Evolutionary conservation across 2,888 invertebrate genomes (phyloP).

Genomic region (Pterostichus niger): DNA sequence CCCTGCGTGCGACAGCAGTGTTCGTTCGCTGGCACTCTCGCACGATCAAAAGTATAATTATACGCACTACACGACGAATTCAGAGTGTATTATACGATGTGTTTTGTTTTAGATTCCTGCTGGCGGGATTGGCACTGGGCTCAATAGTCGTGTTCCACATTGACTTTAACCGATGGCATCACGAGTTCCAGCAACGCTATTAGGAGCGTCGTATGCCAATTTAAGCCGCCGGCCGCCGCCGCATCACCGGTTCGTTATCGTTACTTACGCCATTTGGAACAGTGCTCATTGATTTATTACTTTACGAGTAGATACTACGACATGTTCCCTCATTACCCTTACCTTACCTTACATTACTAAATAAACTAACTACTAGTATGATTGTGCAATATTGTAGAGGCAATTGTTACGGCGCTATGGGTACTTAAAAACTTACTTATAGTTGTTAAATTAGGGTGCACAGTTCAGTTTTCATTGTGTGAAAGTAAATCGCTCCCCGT

Average conservation of each 20-base stretch:
- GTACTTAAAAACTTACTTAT: slow-evolving; percentile 43
- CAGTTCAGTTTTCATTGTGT: slow-evolving; percentile 64
- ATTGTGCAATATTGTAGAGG: slow-evolving; percentile 67
- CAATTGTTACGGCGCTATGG: slow-evolving; percentile 66
- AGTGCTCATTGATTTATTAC: slow-evolving; percentile 60
- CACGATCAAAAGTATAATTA: slow-evolving; percentile 96
- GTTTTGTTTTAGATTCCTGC: slow-evolving; percentile 86
- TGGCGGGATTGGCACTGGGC: slow-evolving; percentile 98
- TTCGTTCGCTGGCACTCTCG: slow-evolving; percentile 95
- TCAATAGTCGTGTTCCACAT: slow-evolving; percentile 99
- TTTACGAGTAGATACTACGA: slow-evolving; percentile 53
- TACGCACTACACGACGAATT: not conserved
- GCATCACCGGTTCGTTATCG: slow-evolving; percentile 45
- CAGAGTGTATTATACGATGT: not conserved
- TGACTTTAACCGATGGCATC: slow-evolving; percentile 99
- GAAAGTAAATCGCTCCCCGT: slow-evolving; percentile 59
- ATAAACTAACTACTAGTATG: slow-evolving; percentile 64
- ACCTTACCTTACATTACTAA: slow-evolving; percentile 53
- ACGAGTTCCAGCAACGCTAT: slow-evolving; percentile 96
- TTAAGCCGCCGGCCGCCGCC: slow-evolving; percentile 27
- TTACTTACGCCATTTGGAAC: slow-evolving; percentile 56
- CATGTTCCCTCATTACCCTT: slow-evolving; percentile 58
- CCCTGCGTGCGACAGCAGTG: slow-evolving; percentile 97
- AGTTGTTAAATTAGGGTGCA: slow-evolving; percentile 65
- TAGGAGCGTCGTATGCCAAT: slow-evolving; percentile 75